Evolutionary conservation across 2,113 vertebrate genomes (phyloP), one percentile per base, ranked within the genome.

Genomic region (Barnardius zonarius): DNA sequence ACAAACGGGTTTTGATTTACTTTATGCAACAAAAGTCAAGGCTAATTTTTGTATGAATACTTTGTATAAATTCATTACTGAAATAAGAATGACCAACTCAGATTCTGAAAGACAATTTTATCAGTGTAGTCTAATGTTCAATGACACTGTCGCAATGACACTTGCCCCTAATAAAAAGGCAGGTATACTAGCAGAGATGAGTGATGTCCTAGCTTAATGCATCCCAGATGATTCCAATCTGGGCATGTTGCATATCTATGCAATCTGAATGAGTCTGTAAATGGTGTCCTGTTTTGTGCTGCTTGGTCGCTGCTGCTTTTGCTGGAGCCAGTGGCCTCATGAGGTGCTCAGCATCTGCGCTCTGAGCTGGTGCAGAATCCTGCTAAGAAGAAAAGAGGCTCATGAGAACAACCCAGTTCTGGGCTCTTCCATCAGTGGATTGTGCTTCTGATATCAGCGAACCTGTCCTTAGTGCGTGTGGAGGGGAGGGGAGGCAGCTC

Each of bases 1-100:
- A 96, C 62, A 89, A 94, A 74, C 74, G 52, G 20, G 6, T 67
- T 96, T 92, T 97, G 49, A 92, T 97, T 97, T 97, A 81, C 72
- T 66, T 85, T 66, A 57, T 44, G 46, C 72, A 83, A 88, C 80
- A 75, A n/a, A 89, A 93, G 70, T 75, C 76, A 93, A 95, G 61
- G 28, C 67, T 86, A 62, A 79, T 92, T 92, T 97, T 93, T 54
- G 61, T 86, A 68, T 10, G 59, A 79, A 76, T 75, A 62, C 84
- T 93, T 91, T 55, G 52, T 55, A 55, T 55, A 70, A 77, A 93
- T 94, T 97, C 74, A 30, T 54, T 81, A n/a, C 37, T 23, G 41
- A 96, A 94, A 93, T 97, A 95, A 94, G 70, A 85, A 35, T 39
- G 46, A 79, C 69, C 61, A 94, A 48, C 76, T 41, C 79, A 95